Conservation (phyloP, 1,140 invertebrate genomes). For the Phthorimaea operculella region DNA sequence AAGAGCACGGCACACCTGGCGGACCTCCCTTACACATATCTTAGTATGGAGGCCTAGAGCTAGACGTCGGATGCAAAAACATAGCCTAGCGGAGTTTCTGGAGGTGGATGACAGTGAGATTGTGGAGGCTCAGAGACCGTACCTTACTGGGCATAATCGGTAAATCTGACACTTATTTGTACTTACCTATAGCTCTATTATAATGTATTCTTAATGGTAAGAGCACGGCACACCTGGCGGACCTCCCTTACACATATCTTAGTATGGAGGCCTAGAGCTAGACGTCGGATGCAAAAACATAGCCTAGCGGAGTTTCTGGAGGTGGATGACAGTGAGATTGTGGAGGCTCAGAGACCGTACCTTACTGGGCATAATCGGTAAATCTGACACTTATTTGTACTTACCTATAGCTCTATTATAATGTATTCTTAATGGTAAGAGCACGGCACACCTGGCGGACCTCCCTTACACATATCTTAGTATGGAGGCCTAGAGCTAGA, state of each 20-base stretch:
- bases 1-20: too few species aligned
- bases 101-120: constrained; percentile 84
- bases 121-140: constrained; percentile 80
- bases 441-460: too few species aligned
- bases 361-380: constrained; percentile 91
- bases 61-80: constrained; percentile 72
- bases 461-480: constrained; percentile 75
- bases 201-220: too few species aligned
- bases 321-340: constrained; percentile 80
- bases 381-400: constrained; percentile 14
- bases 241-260: constrained; percentile 72
- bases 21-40: constrained; percentile 68
- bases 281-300: constrained; percentile 73
- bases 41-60: constrained; percentile 83
- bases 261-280: constrained; percentile 79
- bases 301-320: constrained; percentile 88
- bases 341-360: constrained; percentile 82
- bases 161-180: constrained; percentile 44
- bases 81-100: constrained; percentile 85
- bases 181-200: too few species aligned
- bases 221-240: too few species aligned
- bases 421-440: too few species aligned
- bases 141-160: constrained; percentile 91
- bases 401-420: too few species aligned
- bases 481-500: constrained; percentile 77